phyloP scores from a whole-genome alignment of 2,888 invertebrate species.

The Gryllus longicercus region DNA sequence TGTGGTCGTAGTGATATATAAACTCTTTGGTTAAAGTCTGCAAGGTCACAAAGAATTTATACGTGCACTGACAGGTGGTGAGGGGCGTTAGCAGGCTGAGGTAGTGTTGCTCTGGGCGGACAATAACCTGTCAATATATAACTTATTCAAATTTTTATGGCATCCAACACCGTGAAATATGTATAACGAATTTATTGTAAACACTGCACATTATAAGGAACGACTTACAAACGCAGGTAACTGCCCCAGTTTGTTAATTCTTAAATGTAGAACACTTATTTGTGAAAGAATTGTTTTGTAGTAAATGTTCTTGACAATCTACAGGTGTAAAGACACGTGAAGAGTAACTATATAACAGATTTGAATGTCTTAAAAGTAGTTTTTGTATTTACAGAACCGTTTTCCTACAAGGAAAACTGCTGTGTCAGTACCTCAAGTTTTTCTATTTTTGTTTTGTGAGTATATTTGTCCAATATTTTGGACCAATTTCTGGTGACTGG shows the following conservation, averaged over 20 bases:
- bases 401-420: background rate
- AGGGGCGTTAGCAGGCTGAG: background rate
- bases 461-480: background rate
- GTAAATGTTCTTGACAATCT: no score
- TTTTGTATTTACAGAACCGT: slow-evolving; percentile 2
- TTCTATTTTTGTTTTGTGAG: slow-evolving; percentile 1
- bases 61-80: background rate
- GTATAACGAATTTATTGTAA: background rate
- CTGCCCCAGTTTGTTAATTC: background rate
- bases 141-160: background rate
- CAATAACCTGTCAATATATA: background rate
- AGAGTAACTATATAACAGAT: background rate
- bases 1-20: background rate
- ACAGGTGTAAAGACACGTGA: no score
- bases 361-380: background rate
- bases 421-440: background rate
- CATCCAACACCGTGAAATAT: background rate
- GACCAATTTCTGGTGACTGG: background rate
- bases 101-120: background rate
- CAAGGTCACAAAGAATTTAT: background rate
- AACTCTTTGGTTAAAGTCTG: background rate
- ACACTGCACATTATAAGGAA: background rate
- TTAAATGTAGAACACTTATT: no score
- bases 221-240: background rate
- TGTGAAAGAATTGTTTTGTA: no score